Conservation (phyloP, 2,797 vertebrate genomes). For the Bradypus variegatus region DNA sequence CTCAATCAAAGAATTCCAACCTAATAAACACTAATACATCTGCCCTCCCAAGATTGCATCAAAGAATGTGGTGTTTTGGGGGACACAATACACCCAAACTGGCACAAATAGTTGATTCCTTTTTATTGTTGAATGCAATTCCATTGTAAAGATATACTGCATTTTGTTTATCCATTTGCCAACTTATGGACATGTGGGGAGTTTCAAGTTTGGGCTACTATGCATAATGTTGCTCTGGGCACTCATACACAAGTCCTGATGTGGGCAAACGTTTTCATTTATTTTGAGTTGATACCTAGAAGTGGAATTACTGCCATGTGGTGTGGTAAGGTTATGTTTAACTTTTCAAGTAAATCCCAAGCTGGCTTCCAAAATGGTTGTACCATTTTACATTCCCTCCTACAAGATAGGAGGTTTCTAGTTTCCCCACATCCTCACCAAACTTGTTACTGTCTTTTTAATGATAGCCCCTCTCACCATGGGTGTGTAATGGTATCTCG, state of each 20-base stretch:
- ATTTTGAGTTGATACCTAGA: neutral
- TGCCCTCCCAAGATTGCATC: no score
- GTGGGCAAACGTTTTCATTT: neutral
- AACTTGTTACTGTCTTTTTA: neutral
- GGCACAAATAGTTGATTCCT: neutral
- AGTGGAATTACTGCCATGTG: neutral
- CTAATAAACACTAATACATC: no score
- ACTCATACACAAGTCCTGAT: accelerated
- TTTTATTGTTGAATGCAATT: neutral
- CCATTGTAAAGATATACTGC: neutral
- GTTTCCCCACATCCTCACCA: neutral
- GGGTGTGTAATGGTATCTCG: neutral
- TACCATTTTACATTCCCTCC: neutral
- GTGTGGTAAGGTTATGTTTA: no score
- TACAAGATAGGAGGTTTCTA: neutral
- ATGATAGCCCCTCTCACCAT: neutral
- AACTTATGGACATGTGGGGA: neutral
- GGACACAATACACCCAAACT: no score
- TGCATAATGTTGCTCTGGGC: neutral
- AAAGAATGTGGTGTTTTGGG: no score
- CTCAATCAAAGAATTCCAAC: no score
- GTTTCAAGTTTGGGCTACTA: neutral
- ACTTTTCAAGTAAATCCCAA: neutral
- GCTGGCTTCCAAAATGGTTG: neutral
- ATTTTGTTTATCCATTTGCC: neutral